Base-by-base conservation (phyloP, 2,113 vertebrate genomes). In the Aramus guarauna region DNA sequence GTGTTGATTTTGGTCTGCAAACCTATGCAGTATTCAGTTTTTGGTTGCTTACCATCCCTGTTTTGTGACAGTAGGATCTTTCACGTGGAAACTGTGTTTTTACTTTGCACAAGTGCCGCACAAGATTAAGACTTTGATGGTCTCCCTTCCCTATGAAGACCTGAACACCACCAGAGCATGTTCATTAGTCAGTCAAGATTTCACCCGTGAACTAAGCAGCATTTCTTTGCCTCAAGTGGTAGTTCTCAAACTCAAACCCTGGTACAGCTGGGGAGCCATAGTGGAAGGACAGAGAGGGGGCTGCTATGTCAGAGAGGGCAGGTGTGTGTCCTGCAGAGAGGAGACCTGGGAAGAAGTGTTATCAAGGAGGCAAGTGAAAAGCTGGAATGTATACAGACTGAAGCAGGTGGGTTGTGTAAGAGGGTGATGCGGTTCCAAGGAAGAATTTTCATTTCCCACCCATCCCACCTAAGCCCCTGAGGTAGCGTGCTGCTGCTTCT, bases 101-200 rank as follows among this genome's bases (percentile, higher is more conserved):
- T 72, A 67, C 27, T 76, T 81, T 27, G 71, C 39, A 76, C 66
- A 82, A 90, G 56, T 5, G 27, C 36, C 1, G 4, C 4, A 6
- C 17, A 47, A 87, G n/a, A 63, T 66, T 14, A 71, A 58, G 76
- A 34, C 73, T 77, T 62, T 37, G 47, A 75, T 0, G 1, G 37
- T 41, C 20, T 78, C 68, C 41, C 26, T 62, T 80, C 37, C 72
- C 15, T 45, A 8, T 5, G n/a, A 45, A 53, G 66, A 73, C 45
- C 14, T 64, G 24, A 90, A 16, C 66, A 53, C 15, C 6, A 1
- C 12, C 37, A 67, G 1, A 14, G 24, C 12, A 23, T 0, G 0
- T 29, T 77, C 77, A 48, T 58, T 9, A 50, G n/a, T 45, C 50
- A 86, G 34, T 4, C 36, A 67, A 32, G 74, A 77, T 67, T 69